Conservation (phyloP, 2,113 vertebrate species). For the Paradoxurus hermaphroditus region DNA sequence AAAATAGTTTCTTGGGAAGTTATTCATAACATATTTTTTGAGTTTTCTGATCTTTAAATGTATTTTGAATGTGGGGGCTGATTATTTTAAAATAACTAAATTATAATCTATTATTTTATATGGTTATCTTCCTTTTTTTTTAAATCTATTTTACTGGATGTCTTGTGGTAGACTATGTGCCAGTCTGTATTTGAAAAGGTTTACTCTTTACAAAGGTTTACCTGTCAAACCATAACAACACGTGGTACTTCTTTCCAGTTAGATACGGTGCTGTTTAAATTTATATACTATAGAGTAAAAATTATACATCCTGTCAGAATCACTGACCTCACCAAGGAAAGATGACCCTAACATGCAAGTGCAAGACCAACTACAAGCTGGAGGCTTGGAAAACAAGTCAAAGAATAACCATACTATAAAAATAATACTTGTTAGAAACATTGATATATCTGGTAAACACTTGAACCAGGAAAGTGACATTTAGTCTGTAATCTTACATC, state of each 20-base stretch:
- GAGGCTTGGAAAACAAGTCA: slow-evolving; percentile 50
- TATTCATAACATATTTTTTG: background rate
- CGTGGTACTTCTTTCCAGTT: slow-evolving; percentile 22
- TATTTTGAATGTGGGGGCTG: background rate
- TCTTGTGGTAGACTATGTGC: background rate
- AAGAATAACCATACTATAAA: slow-evolving; percentile 43
- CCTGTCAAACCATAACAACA: slow-evolving; percentile 18
- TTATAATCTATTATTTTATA: background rate
- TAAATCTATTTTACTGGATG: slow-evolving; percentile 1
- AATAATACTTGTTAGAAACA: slow-evolving; percentile 45
- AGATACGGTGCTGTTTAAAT: slow-evolving; percentile 42
- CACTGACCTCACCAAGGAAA: slow-evolving; percentile 48
- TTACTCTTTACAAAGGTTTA: slow-evolving; percentile 49
- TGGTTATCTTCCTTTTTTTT: background rate
- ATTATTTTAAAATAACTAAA: background rate
- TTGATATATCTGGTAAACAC: slow-evolving; percentile 41
- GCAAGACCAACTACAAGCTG: slow-evolving; percentile 51
- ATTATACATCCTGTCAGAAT: slow-evolving; percentile 61
- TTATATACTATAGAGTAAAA: slow-evolving; percentile 44
- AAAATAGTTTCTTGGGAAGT: no score
- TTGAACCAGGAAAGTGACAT: slow-evolving; percentile 44
- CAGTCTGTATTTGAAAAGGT: background rate
- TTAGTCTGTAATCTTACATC: slow-evolving; percentile 28
- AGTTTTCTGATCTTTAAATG: slow-evolving; percentile 20
- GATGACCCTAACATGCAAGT: slow-evolving; percentile 19